Conservation (phyloP, 1,140 invertebrate species). For the Mizuhopecten yessoensis region DNA sequence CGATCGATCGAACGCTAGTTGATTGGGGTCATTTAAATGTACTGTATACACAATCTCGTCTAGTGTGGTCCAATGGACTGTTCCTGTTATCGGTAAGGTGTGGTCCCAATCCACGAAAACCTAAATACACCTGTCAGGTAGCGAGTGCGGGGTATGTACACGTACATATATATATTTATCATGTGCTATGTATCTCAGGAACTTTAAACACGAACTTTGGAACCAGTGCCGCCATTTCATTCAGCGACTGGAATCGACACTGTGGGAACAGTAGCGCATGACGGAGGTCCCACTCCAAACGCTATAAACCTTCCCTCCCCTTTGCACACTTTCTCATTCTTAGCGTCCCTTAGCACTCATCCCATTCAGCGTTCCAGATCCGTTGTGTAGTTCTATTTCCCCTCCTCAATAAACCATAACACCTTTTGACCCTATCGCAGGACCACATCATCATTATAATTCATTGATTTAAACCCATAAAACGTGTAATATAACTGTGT, state of each 20-base stretch:
- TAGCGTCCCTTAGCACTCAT: no score
- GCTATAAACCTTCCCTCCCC: no score
- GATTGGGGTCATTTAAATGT: neutral
- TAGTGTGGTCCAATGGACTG: neutral
- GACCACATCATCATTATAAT: no score
- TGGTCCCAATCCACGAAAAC: neutral
- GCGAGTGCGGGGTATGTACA: neutral
- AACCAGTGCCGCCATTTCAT: neutral
- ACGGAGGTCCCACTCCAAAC: neutral
- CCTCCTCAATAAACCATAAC: no score
- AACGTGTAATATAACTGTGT: no score
- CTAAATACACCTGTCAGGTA: neutral
- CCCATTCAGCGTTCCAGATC: no score
- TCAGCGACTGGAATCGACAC: neutral
- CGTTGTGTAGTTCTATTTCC: no score
- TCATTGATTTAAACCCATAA: no score
- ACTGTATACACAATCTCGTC: neutral
- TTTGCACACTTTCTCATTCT: no score
- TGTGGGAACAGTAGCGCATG: neutral
- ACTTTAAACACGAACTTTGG: conserved; percentile 23
- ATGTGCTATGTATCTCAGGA: neutral
- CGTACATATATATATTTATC: neutral
- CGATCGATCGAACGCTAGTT: neutral
- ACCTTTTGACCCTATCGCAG: no score
- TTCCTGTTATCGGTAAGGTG: neutral